Percentiles rank a stretch among this genome's conserved stretches.
Conservation (phyloP, 2,888 invertebrate species). For the Aphodius sticticus region DNA sequence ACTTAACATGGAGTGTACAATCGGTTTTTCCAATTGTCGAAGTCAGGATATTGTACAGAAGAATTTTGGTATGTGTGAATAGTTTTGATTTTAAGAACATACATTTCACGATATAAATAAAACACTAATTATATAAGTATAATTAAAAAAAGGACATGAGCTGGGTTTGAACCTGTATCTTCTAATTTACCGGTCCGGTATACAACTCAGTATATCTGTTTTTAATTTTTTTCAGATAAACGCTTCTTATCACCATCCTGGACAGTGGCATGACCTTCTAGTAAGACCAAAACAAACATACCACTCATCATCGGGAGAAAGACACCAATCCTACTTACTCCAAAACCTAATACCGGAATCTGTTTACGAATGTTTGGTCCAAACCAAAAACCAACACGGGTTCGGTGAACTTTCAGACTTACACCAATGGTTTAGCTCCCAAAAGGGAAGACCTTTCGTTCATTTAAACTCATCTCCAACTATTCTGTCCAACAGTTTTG, state of each 20-base stretch:
- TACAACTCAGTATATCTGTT: not conserved
- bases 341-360: constrained; percentile 63
- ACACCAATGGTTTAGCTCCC: constrained; percentile 64
- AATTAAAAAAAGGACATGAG: not conserved
- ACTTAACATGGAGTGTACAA: constrained; percentile 72
- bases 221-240: constrained; percentile 57
- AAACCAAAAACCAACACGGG: constrained; percentile 66
- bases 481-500: not conserved
- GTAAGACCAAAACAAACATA: constrained; percentile 58
- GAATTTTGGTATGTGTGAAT: constrained; percentile 62
- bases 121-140: not conserved
- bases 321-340: constrained; percentile 61
- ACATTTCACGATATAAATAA: not conserved
- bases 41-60: constrained; percentile 69
- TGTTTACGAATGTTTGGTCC: constrained; percentile 66
- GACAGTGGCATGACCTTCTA: constrained; percentile 65
- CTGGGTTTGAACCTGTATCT: not conserved
- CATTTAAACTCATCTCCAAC: constrained; percentile 10
- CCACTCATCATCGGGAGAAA: constrained; percentile 55
- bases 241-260: constrained; percentile 62
- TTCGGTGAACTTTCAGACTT: constrained; percentile 65
- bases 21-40: constrained; percentile 71
- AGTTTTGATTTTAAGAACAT: not conserved
- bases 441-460: constrained; percentile 49
- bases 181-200: not conserved